Conservation (phyloP, 2,113 vertebrate species). For the Stigmatopora nigra region DNA sequence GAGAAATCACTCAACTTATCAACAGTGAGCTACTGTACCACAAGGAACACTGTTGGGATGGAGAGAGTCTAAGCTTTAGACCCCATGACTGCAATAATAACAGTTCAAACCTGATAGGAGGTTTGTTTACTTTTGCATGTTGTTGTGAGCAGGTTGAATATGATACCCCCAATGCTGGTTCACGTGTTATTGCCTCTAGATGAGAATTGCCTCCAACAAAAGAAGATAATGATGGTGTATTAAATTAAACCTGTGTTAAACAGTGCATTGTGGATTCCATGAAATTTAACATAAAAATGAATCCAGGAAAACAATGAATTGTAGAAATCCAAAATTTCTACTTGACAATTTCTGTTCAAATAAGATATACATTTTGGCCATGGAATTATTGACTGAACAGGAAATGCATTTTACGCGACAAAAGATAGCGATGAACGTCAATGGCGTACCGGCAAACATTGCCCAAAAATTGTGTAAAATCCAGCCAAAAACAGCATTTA, state of each 20-base stretch:
- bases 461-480: too few species aligned
- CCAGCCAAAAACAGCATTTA: too few species aligned
- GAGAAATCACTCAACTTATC: slow-evolving; percentile 69
- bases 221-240: slow-evolving; percentile 5
- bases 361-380: background rate
- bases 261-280: slow-evolving; percentile 25
- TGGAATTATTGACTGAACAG: background rate
- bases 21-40: slow-evolving; percentile 63
- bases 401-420: too few species aligned
- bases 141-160: slow-evolving; percentile 25
- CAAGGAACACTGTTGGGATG: slow-evolving; percentile 45
- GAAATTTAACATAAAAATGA: slow-evolving; percentile 29
- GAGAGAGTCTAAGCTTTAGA: slow-evolving; percentile 39
- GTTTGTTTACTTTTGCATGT: slow-evolving; percentile 33
- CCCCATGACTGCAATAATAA: slow-evolving; percentile 34
- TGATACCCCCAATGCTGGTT: slow-evolving; percentile 3
- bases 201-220: background rate
- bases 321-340: background rate
- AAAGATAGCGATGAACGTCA: too few species aligned
- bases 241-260: slow-evolving; percentile 26
- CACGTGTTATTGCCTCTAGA: slow-evolving; percentile 3
- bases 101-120: slow-evolving; percentile 34
- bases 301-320: slow-evolving; percentile 21
- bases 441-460: too few species aligned
- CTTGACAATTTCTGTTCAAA: background rate